Percentiles rank a stretch among this genome's conserved stretches.
Conservation (phyloP, 2,113 vertebrate species). For the Oreotrochilus melanogaster region DNA sequence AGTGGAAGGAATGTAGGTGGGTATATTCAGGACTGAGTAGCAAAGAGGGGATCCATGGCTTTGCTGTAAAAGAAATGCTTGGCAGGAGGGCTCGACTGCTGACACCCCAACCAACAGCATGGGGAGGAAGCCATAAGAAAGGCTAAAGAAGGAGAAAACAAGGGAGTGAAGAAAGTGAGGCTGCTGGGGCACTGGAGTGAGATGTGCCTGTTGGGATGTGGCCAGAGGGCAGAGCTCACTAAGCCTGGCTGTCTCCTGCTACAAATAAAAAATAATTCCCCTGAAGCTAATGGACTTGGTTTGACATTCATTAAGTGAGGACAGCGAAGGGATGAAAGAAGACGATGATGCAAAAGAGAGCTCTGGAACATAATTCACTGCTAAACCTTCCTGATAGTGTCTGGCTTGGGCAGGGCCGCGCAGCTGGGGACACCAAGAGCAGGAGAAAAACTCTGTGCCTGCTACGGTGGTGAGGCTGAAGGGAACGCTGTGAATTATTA, state of each 20-base stretch:
- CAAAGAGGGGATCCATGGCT: background rate
- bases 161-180: background rate
- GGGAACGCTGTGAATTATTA: background rate
- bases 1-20: background rate
- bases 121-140: background rate
- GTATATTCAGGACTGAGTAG: background rate
- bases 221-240: background rate
- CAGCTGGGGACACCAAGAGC: background rate
- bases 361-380: background rate
- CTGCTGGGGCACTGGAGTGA: background rate
- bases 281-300: background rate
- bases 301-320: background rate
- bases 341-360: background rate
- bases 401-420: background rate
- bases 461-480: background rate
- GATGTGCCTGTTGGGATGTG: rapidly evolving
- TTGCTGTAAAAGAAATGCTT: background rate
- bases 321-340: background rate
- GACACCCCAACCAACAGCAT: background rate
- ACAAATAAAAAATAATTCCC: background rate
- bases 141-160: background rate
- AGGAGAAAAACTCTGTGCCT: background rate
- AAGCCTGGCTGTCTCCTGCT: rapidly evolving
- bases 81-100: background rate
- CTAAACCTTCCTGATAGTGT: background rate